phyloP scores from a whole-genome alignment of 2,113 vertebrate species.

The Desmodus rotundus region DNA sequence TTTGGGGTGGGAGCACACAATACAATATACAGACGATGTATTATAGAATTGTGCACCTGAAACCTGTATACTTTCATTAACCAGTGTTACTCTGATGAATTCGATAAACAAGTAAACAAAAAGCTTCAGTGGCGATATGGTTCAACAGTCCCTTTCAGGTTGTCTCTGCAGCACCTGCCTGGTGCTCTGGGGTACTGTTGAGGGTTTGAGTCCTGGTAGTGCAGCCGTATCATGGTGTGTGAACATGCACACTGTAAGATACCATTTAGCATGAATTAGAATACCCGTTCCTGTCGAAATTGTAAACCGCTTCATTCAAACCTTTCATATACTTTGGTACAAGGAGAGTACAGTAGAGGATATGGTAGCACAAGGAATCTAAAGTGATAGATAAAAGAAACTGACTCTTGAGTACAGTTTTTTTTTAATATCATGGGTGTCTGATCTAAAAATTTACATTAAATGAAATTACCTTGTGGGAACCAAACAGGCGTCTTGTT shows the following conservation, averaged over 20 bases:
- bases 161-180: background rate
- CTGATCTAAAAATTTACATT: constrained; percentile 23
- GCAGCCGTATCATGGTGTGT: background rate
- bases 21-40: background rate
- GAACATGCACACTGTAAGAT: background rate
- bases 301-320: background rate
- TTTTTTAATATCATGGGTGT: background rate
- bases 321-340: background rate
- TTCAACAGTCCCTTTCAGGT: background rate
- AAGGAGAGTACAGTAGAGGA: background rate
- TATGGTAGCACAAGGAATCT: background rate
- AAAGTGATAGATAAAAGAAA: background rate
- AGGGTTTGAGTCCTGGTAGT: background rate
- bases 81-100: background rate
- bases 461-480: background rate
- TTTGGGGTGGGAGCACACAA: background rate
- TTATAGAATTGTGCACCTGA: background rate
- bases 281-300: background rate
- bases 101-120: background rate
- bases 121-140: background rate
- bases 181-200: background rate
- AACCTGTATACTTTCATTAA: background rate
- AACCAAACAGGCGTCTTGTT: background rate
- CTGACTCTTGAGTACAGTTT: background rate
- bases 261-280: background rate